Conservation (phyloP, 2,888 invertebrate species). For the Papilio gigon region DNA sequence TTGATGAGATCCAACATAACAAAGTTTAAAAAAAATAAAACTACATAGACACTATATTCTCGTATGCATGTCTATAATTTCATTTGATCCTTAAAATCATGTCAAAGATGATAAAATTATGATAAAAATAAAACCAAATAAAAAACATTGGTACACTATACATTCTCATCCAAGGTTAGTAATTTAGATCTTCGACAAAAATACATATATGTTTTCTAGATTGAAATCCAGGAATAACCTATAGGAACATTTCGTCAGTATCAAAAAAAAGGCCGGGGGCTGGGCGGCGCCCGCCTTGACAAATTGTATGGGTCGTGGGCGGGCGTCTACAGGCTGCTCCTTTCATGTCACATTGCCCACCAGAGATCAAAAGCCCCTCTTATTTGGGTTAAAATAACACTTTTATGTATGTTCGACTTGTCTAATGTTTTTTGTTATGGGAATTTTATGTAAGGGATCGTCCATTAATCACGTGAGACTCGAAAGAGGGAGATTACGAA, state of each 20-base stretch:
- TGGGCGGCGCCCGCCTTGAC: constrained; percentile 63
- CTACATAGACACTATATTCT: not conserved
- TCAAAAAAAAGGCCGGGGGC: constrained; percentile 43
- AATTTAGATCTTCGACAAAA: not conserved
- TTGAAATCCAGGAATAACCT: constrained; percentile 18
- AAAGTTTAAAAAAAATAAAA: no score
- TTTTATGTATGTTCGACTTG: constrained; percentile 15
- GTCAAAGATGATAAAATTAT: not conserved
- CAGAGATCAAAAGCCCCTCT: constrained; percentile 27
- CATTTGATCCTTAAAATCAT: not conserved
- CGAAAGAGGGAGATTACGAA: no score
- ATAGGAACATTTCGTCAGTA: constrained; percentile 35
- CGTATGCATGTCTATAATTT: no score
- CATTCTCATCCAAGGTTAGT: not conserved
- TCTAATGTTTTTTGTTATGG: not conserved
- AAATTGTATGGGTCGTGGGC: constrained; percentile 55
- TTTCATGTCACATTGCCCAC: constrained; percentile 30
- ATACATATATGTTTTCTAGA: not conserved
- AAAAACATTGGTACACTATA: not conserved
- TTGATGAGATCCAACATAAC: no score
- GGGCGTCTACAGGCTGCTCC: constrained; percentile 54
- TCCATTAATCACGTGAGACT: no score
- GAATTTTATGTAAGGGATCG: not conserved
- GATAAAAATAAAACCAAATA: not conserved
- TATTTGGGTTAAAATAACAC: constrained; percentile 36